A percentile compares a stretch with the other conserved stretches of the same genome.
Conservation (phyloP, 2,888 invertebrate species). For the Perizoma affinitatum region DNA sequence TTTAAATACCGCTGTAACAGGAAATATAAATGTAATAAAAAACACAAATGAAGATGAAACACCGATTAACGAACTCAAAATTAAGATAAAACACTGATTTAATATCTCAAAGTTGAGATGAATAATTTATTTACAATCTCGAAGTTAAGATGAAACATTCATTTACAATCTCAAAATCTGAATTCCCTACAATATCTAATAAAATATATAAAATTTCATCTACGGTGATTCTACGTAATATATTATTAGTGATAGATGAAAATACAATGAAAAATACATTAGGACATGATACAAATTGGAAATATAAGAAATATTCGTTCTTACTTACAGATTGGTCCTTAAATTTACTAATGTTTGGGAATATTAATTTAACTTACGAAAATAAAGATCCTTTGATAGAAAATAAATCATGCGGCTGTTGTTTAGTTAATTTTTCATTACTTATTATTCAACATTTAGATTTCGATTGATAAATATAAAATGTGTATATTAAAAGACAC, state of each 20-base stretch:
- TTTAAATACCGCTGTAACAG: neutral
- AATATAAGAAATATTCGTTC: constrained; percentile 51
- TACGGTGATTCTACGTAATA: constrained; percentile 47
- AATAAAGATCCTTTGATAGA: neutral
- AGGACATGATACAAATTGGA: constrained; percentile 61
- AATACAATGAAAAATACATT: constrained; percentile 6
- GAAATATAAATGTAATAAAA: neutral
- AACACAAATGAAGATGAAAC: constrained; percentile 6
- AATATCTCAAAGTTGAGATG: too few relatives aligned
- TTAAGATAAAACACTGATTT: too few relatives aligned
- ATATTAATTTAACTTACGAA: neutral
- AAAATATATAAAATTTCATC: constrained; percentile 49
- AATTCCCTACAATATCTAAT: constrained; percentile 29
- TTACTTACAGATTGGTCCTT: constrained; percentile 74
- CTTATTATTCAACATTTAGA: neutral
- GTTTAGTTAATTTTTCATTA: too few relatives aligned
- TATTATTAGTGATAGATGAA: constrained; percentile 42
- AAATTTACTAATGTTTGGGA: constrained; percentile 52
- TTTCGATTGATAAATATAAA: too few relatives aligned
- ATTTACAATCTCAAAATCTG: constrained; percentile 14
- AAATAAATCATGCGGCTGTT: too few relatives aligned
- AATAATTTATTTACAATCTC: too few relatives aligned
- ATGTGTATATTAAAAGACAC: too few relatives aligned
- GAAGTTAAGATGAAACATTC: too few relatives aligned
- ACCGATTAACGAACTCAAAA: neutral